Base-by-base conservation (phyloP, 1,140 invertebrate genomes). In the Eriosoma lanigerum region DNA sequence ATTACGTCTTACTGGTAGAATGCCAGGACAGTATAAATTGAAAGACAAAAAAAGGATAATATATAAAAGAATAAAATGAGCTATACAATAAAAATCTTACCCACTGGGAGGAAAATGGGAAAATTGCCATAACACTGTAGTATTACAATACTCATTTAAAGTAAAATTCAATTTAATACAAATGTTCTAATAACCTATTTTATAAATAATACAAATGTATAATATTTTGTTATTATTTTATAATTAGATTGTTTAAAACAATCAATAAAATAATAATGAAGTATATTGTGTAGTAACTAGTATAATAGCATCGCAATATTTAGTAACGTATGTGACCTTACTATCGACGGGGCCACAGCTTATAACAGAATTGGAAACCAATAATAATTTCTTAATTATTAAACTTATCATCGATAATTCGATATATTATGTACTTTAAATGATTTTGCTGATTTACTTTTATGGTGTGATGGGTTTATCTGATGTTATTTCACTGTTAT, bases 11-110 rank as follows among this genome's bases (percentile, higher is more conserved):
- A 17, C 52, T 72, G 68, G 68, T 72, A 19, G 1, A 29, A 32
- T 32, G 68, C 68, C 68, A 72, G 48, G 9, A 29, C 26, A 50
- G 29, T 52, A 72, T 50, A 72, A 72, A 10, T 48, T n/a, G 24
- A 1, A 50, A 29, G 4, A 52, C 26, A 8, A 50, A 26, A n/a
- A 50, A 72, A 29, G 8, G 46, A 24, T 32, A 38, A 8, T 26
- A 12, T 24, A 21, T 26, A 48, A 21, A 8, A 26, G n/a, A 32
- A 72, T 52, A 52, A 72, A 72, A 52, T 52, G 17, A 29, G 26
- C 68, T 29, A 19, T 26, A 24, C 17, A 72, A 50, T 52, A 52
- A 72, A 52, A 29, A 2, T 66, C 12, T 66, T 13, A 3, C 10
- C n/a, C 17, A 12, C 1, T 32, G 46, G 17, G 17, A 72, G 46